Base-by-base conservation (phyloP, 2,113 vertebrate genomes). In the Sapayoa aenigma region DNA sequence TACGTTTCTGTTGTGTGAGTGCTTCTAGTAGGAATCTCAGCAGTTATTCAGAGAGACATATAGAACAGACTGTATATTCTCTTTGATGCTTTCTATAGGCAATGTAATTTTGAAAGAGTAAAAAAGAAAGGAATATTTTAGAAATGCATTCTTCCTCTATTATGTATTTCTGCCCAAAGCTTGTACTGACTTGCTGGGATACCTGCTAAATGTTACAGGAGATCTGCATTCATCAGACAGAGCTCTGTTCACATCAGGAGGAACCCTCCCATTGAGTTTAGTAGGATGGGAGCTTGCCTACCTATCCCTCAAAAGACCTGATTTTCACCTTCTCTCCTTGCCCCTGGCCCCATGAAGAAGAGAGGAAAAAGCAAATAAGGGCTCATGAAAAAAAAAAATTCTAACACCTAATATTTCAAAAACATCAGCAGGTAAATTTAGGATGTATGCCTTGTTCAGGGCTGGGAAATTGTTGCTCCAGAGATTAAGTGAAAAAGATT, bases 121-220 rank as follows among this genome's bases (percentile, higher is more conserved):
- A 76, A 74, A 81, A 69, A 81, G 7, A 88, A 88, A 74, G 28
- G 30, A 67, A 58, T 65, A 41, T 69, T 90, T 95, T 49, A 50
- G 75, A 94, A 94, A 74, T 84, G 6, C 16, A 47, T 83, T 62
- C 37, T 73, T 46, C 76, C 27, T 19, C 41, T 81, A 22, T 80
- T 93, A 68, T 8, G 10, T 17, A 60, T 86, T 93, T 95, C 56
- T 86, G 79, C 78, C 72, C 68, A 95, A 90, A 95, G 79, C 73
- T 72, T 84, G 23, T 77, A 56, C 53, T 84, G 76, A 50, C 85
- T 96, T 78, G 31, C 68, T 86, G 90, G 28, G 76, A 44, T 65
- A 60, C 15, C 56, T 65, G 56, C 56, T 81, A 83, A 72, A 90
- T 35, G 25, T 49, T 67, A 22, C 13, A 74, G 87, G 59, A 88